Evolutionary conservation across 2,888 invertebrate genomes (phyloP).

Genomic region (Lamellibrachia satsuma): DNA sequence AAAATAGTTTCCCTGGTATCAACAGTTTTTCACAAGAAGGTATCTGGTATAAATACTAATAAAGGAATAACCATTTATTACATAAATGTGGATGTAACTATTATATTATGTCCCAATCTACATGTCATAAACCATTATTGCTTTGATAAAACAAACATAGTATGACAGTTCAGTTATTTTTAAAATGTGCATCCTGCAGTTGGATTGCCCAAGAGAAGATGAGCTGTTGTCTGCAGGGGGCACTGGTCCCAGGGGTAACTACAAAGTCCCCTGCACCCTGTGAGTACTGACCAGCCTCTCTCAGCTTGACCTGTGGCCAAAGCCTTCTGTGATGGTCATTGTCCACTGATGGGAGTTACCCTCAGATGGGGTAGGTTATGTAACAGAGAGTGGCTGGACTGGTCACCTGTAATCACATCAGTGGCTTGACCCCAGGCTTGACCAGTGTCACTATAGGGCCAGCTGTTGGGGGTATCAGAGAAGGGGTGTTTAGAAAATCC

Average conservation of each 20-base stretch:
- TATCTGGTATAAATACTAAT: no score
- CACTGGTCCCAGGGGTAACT: neutral
- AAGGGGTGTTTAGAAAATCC: neutral
- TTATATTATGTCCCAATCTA: no score
- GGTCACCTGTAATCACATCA: constrained; percentile 17
- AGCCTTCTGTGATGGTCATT: neutral
- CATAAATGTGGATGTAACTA: neutral
- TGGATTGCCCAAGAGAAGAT: neutral
- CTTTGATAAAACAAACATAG: no score
- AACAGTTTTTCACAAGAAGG: no score
- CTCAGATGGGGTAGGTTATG: neutral
- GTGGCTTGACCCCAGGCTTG: constrained; percentile 13
- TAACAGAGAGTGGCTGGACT: neutral
- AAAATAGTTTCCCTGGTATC: no score
- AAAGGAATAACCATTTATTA: neutral
- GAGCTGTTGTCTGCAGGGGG: neutral
- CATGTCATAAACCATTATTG: no score
- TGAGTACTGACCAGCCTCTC: neutral
- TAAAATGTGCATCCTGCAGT: neutral
- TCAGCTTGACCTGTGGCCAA: neutral
- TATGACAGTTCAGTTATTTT: neutral
- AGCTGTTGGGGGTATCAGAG: neutral
- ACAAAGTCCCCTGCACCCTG: neutral
- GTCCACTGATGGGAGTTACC: neutral
- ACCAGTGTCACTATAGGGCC: neutral